phyloP scores from a whole-genome alignment of 2,113 vertebrate species.

The Chitala chitala region DNA sequence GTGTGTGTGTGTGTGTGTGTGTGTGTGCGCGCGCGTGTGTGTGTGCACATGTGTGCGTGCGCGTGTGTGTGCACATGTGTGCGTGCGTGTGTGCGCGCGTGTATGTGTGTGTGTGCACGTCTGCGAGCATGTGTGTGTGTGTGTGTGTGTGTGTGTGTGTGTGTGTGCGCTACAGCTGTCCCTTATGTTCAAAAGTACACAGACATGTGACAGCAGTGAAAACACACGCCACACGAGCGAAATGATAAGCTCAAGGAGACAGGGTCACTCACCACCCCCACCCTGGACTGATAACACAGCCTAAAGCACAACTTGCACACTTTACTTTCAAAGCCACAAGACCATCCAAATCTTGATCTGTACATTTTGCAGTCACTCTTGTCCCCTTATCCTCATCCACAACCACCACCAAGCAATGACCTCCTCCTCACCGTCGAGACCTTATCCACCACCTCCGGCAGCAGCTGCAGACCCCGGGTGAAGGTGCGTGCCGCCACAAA shows the following conservation, averaged over 20 bases:
- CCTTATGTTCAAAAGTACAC: no score
- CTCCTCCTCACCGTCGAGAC: constrained; percentile 85
- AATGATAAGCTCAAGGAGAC: not conserved
- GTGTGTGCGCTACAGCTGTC: no score
- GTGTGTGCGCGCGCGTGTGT: no score
- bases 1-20: no score
- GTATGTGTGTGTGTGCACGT: no score
- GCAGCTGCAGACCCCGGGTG: constrained; percentile 92
- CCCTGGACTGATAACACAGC: not conserved
- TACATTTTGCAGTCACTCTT: no score
- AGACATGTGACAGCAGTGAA: no score
- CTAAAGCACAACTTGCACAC: not conserved
- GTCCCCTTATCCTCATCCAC: not conserved
- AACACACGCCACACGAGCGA: no score
- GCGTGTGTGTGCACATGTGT: not conserved
- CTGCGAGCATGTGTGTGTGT: not conserved
- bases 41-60: no score
- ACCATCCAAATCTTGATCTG: not conserved
- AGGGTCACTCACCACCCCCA: not conserved
- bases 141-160: no score
- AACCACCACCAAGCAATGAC: no score
- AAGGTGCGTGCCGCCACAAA: constrained; percentile 93
- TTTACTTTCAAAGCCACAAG: not conserved
- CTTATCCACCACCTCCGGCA: constrained; percentile 88
- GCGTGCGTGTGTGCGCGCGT: not conserved